phyloP scores from a whole-genome alignment of 1,140 invertebrate genomes.

The Olivierus martensii region DNA sequence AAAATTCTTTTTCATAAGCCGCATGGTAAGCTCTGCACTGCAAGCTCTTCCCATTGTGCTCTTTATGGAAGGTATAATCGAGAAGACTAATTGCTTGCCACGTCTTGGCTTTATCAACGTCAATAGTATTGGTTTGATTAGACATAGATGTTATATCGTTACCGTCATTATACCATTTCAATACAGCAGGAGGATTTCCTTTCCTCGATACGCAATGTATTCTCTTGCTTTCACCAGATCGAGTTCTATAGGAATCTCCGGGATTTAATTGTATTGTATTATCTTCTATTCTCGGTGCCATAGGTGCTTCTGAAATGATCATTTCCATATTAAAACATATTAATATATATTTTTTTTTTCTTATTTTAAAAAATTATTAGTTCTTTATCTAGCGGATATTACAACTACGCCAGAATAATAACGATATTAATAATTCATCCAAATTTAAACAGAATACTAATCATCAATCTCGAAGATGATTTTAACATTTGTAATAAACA shows the following conservation, averaged over 20 bases:
- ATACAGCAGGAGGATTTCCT: slow-evolving; percentile 65
- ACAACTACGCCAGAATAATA: too few relatives aligned
- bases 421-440: too few relatives aligned
- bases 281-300: slow-evolving; percentile 62
- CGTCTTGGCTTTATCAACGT: slow-evolving; percentile 51
- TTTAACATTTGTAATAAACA: too few relatives aligned
- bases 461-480: too few relatives aligned
- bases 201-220: slow-evolving; percentile 70
- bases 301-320: slow-evolving; percentile 53
- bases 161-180: slow-evolving; percentile 46
- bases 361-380: too few relatives aligned
- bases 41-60: slow-evolving; percentile 39
- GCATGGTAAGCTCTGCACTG: slow-evolving; percentile 68
- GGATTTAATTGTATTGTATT: slow-evolving; percentile 56
- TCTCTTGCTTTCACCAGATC: slow-evolving; percentile 54
- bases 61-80: slow-evolving; percentile 58
- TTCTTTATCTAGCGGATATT: too few relatives aligned
- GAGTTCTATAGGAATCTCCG: slow-evolving; percentile 65
- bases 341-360: background rate
- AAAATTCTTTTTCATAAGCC: slow-evolving; percentile 52
- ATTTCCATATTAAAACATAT: background rate
- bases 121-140: slow-evolving; percentile 61
- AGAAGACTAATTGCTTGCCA: slow-evolving; percentile 55
- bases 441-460: too few relatives aligned
- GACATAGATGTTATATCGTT: slow-evolving; percentile 43